Percentiles rank a stretch among this genome's conserved stretches.
Conservation (phyloP, 2,888 invertebrate genomes). For the Conistra vaccinii region DNA sequence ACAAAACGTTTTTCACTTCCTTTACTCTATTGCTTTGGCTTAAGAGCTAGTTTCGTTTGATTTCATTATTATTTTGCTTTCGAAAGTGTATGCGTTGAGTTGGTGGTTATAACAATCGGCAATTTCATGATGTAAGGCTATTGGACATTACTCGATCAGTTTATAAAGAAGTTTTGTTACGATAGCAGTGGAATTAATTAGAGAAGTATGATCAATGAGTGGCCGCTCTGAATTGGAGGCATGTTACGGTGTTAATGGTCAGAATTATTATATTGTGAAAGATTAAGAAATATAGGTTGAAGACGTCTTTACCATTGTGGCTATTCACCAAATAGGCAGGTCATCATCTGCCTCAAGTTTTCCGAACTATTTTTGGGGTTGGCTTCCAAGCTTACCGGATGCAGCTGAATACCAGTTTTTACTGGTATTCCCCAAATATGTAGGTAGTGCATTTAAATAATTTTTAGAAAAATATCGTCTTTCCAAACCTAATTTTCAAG, state of each 20-base stretch:
- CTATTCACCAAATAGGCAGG: background rate
- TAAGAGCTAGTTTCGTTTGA: conserved; percentile 40
- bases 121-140: conserved; percentile 68
- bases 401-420: too few species aligned
- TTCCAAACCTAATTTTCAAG: too few species aligned
- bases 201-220: conserved; percentile 53
- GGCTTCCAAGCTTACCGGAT: too few species aligned
- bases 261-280: conserved; percentile 19
- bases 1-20: conserved; percentile 37
- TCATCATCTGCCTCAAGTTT: too few species aligned
- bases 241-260: conserved; percentile 33
- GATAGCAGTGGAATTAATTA: conserved; percentile 63
- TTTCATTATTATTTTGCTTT: conserved; percentile 28
- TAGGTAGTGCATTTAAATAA: too few species aligned
- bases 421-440: too few species aligned
- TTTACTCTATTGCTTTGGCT: conserved; percentile 25
- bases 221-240: conserved; percentile 51
- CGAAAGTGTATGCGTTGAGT: conserved; percentile 8
- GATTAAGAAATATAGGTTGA: conserved; percentile 33
- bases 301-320: conserved; percentile 5
- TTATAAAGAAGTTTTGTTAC: conserved; percentile 61
- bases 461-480: too few species aligned
- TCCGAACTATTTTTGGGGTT: too few species aligned
- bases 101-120: conserved; percentile 65
- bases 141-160: conserved; percentile 61